A percentile compares a stretch with the other conserved stretches of the same genome.
Evolutionary conservation across 2,888 invertebrate species (phyloP).

Genomic region (Pristionchus entomophagus): DNA sequence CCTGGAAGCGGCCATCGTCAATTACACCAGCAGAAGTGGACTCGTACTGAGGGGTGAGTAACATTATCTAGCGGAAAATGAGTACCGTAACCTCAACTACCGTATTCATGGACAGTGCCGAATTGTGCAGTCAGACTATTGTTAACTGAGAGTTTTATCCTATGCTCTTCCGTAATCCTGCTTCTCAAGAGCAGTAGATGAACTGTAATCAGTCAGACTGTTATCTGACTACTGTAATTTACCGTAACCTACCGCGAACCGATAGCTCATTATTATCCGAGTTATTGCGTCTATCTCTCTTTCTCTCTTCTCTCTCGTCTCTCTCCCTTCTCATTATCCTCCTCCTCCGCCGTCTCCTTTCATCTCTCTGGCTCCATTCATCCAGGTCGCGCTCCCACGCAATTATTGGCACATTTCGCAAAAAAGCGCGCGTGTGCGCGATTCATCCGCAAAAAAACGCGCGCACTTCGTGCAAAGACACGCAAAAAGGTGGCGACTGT

Average conservation of each 20-base stretch:
- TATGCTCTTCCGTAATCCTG: too few relatives aligned
- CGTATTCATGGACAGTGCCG: too few relatives aligned
- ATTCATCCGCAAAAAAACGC: too few relatives aligned
- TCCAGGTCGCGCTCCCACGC: neutral
- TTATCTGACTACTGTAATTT: too few relatives aligned
- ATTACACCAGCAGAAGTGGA: constrained; percentile 54
- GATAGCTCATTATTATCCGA: neutral
- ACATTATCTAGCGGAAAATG: neutral
- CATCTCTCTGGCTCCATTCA: constrained; percentile 25
- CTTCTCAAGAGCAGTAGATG: too few relatives aligned
- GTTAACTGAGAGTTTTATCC: too few relatives aligned
- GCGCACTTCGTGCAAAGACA: neutral
- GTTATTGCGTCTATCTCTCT: neutral
- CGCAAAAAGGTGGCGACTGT: neutral
- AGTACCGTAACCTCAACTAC: too few relatives aligned
- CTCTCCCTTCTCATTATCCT: constrained; percentile 37
- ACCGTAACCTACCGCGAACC: too few relatives aligned
- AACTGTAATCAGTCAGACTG: too few relatives aligned
- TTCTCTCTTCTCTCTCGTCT: neutral
- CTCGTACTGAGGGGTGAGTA: constrained; percentile 57
- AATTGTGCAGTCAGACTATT: too few relatives aligned
- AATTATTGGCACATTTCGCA: neutral
- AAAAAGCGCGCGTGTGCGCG: too few relatives aligned
- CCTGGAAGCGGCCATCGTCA: constrained; percentile 55
- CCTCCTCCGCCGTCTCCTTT: constrained; percentile 11